phyloP scores from a whole-genome alignment of 92 coral and sea anemone species.

The Parazoanthus swiftii region DNA sequence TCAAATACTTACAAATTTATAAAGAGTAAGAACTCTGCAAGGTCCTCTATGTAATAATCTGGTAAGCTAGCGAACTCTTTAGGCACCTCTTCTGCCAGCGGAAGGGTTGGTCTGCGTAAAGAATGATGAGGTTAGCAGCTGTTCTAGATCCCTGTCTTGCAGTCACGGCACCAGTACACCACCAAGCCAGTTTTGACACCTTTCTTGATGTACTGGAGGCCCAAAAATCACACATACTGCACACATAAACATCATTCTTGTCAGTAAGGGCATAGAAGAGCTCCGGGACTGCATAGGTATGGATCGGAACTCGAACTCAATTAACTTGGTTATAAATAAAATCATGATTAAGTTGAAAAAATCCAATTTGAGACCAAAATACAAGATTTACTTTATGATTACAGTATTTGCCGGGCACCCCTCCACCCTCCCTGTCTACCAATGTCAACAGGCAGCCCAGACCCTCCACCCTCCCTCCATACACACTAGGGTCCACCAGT shows the following conservation, averaged over 20 bases:
- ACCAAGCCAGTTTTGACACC: neutral
- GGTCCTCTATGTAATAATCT: conserved; percentile 85
- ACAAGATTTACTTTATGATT: neutral
- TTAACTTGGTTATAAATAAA: neutral
- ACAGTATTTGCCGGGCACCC: too few species aligned
- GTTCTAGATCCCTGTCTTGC: neutral
- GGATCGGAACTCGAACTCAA: neutral
- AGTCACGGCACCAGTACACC: neutral
- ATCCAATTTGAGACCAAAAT: neutral
- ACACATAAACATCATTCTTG: neutral
- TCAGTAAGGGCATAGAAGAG: neutral
- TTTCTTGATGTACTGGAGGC: neutral
- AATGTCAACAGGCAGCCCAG: conserved; percentile 70
- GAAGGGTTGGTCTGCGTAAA: conserved; percentile 61
- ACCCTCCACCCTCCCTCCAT: too few species aligned
- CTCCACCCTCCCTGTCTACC: conserved; percentile 35
- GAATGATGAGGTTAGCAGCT: neutral
- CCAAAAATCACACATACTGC: neutral
- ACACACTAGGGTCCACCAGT: neutral
- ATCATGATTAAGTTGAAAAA: neutral
- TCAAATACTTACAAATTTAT: conserved; percentile 81
- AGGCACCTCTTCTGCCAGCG: conserved; percentile 71
- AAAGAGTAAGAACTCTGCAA: conserved; percentile 95
- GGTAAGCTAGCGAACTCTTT: conserved; percentile 86
- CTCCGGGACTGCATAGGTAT: neutral